A percentile compares a stretch with the other conserved stretches of the same genome.
Evolutionary conservation across 2,113 vertebrate species (phyloP).

Genomic region (Acrocephalus arundinaceus): DNA sequence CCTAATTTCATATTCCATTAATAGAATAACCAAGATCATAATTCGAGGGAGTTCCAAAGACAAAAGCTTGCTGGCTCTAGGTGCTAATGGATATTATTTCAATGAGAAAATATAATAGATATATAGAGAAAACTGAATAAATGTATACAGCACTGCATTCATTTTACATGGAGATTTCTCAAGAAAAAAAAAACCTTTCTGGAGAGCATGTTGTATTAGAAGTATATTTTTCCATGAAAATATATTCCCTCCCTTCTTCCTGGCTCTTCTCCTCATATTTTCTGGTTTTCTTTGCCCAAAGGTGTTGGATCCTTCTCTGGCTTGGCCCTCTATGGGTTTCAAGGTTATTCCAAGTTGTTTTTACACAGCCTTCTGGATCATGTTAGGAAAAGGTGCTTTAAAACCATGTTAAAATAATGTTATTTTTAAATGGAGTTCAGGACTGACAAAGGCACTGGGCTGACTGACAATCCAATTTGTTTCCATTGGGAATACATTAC

Average conservation of each 20-base stretch:
- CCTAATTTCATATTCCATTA: not conserved
- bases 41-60: not conserved
- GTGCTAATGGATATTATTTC: not conserved
- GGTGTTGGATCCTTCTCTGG: constrained; percentile 23
- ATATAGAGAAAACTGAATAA: not conserved
- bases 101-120: not conserved
- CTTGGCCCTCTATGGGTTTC: not conserved
- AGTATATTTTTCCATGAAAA: constrained; percentile 33
- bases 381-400: constrained; percentile 26
- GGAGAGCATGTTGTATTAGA: not conserved
- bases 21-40: not conserved
- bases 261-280: constrained; percentile 13
- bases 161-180: not conserved
- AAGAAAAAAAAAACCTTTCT: not conserved
- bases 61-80: not conserved
- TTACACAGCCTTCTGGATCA: constrained; percentile 26
- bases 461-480: not conserved
- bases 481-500: not conserved
- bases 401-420: constrained; percentile 35
- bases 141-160: not conserved
- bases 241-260: constrained; percentile 3
- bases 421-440: not conserved
- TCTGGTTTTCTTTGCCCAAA: constrained; percentile 36
- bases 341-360: constrained; percentile 42
- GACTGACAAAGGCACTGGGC: not conserved